These are phyloP conservation scores for Anagrus nilaparvatae DNA, from an alignment of 1,140 invertebrate genomes.

Conservation along the genomic window DNA sequence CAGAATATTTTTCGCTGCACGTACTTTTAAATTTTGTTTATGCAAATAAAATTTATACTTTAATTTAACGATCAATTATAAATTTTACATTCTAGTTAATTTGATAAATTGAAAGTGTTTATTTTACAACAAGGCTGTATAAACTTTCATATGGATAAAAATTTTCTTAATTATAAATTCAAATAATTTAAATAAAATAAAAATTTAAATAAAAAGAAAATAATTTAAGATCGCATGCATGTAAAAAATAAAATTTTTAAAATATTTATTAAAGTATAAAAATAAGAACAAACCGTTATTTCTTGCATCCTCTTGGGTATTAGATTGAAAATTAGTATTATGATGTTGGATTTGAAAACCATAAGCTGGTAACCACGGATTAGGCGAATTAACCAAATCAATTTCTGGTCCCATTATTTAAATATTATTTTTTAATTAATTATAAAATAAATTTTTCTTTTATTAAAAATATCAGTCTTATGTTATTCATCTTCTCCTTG, in stretches of 20 bases:
- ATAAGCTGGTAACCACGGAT: constrained; percentile 41
- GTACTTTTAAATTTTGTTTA: no score
- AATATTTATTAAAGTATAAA: constrained; percentile 7
- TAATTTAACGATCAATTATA: no score
- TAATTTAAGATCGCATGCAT: constrained; percentile 9
- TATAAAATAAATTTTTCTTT: constrained; percentile 10
- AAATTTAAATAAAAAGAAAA: constrained; percentile 14
- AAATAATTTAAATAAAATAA: constrained; percentile 10
- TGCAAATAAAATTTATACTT: no score
- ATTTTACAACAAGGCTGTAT: no score
- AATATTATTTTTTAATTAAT: neutral
- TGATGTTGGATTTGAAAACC: constrained; percentile 39
- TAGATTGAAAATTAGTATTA: constrained; percentile 29
- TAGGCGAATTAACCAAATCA: constrained; percentile 37
- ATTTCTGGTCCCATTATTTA: constrained; percentile 21
- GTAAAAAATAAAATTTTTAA: constrained; percentile 2
- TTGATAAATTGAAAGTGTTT: no score
- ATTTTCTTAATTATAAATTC: no score
- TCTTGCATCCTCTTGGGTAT: constrained; percentile 37
- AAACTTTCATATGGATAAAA: no score
- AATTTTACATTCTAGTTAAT: no score
- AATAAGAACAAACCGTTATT: constrained; percentile 36
- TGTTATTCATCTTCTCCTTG: neutral
- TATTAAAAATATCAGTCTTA: constrained; percentile 1
- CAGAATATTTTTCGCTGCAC: no score